Evolutionary conservation across 2,888 invertebrate genomes (phyloP).

Genomic region (Sycophila texana): DNA sequence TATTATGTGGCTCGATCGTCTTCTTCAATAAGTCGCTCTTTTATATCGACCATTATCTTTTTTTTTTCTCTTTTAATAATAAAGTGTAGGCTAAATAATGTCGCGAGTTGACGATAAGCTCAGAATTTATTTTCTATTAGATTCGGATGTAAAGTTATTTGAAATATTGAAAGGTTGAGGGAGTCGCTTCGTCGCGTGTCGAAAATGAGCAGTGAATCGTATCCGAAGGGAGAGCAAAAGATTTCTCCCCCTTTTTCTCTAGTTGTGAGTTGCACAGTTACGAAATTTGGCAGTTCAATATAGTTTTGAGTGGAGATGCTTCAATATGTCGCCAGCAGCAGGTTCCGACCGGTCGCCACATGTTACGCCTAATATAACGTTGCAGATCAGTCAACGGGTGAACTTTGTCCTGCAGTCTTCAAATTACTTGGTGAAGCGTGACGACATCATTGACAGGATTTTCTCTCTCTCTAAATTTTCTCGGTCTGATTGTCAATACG

Average conservation of each 20-base stretch:
- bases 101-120: neutral
- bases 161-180: no score
- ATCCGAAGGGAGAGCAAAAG: neutral
- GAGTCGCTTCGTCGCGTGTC: slow-evolving; percentile 2
- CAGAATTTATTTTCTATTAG: no score
- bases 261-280: slow-evolving; percentile 26
- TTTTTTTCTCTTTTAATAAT: neutral
- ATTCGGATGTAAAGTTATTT: no score
- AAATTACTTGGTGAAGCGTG: slow-evolving; percentile 21
- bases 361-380: slow-evolving; percentile 69
- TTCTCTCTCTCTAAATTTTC: slow-evolving; percentile 58
- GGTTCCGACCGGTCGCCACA: slow-evolving; percentile 65
- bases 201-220: slow-evolving; percentile 3
- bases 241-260: slow-evolving; percentile 13
- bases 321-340: slow-evolving; percentile 65
- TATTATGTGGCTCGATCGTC: slow-evolving; percentile 7
- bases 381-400: slow-evolving; percentile 65
- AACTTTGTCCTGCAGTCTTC: slow-evolving; percentile 60
- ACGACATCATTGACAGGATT: neutral
- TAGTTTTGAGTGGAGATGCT: slow-evolving; percentile 55
- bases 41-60: neutral
- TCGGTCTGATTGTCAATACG: slow-evolving; percentile 29
- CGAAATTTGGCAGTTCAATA: slow-evolving; percentile 46
- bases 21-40: slow-evolving; percentile 3
- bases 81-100: no score